Evolutionary conservation across 2,797 vertebrate genomes (phyloP), one percentile per base, ranked within the genome.

Genomic region (Ctenochaetus hawaiiensis): DNA sequence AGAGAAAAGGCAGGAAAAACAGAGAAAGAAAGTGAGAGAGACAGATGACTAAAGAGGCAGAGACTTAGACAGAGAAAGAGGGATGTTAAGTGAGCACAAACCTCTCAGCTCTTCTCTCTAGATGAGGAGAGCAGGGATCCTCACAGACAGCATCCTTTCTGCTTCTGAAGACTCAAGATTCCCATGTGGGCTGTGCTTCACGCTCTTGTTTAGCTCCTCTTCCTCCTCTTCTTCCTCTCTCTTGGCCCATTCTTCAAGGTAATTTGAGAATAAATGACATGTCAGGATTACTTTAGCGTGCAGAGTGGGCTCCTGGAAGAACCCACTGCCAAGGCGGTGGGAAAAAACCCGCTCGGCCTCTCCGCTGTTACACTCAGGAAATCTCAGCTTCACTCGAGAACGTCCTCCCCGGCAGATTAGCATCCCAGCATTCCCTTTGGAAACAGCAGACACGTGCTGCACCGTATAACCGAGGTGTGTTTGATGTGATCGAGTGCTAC

Each of bases 211-310:
- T 51, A 39, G 41, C 52, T 51, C 47, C 57, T 77, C 8, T 18
- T 23, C 51, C 49, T 67, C 69, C 10, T 68, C 59, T 49, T 75
- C 37, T 41, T 48, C 37, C 12, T 81, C 62, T 47, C 70, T 48
- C 49, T 63, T n/a, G 54, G 59, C 67, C 75, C 51, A 45, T 82
- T 86, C 77, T 72, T 90, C 72, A 49, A 70, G 72, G 72, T 84
- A 85, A 86, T 86, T 88, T 83, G 69, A 87, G 78, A 87, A 67
- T 83, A 82, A 82, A 88, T 86, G 82, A 82, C 81, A 84, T 88
- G 87, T 84, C 83, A 84, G 84, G 80, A 73, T 82, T 79, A 76
- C 81, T 88, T 30, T 85, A 78, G 71, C 30, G 67, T 39, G 70
- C 41, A 65, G 78, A 78, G 51, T 66, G 63, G 72, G 52, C 74